Evolutionary conservation across 2,113 vertebrate species (phyloP), one percentile per base, ranked within the genome.

Genomic region (Brevimyrus niger): DNA sequence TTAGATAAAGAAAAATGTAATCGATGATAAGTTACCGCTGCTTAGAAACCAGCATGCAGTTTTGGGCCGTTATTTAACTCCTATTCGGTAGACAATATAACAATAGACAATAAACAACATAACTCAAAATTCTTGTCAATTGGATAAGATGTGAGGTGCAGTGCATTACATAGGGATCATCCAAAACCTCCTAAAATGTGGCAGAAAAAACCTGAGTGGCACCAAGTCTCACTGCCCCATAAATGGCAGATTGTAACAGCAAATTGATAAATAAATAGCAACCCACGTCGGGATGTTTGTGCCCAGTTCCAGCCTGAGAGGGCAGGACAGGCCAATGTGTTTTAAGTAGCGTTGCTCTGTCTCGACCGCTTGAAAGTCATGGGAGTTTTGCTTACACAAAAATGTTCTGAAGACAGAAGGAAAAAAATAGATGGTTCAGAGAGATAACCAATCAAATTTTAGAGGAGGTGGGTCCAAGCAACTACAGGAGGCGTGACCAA

Each of bases 1-100:
- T 19, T 76, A 76, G 69, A 76, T 38, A 76, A 76, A 76, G 73
- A 80, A 80, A 42, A 80, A 80, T 80, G 73, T 42, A 80, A 80
- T 80, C 35, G 73, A 42, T 80, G 35, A 19, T 80, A 80, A 80
- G 73, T 38, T 80, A 80, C 15, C 2, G 35, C 73, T 80, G 73
- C 73, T 42, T 42, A 27, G 13, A 80, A 19, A 19, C 35, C 6
- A 80, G 35, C 35, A 42, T 19, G 35, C 73, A 42, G 73, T 42
- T 42, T 42, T 38, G 35, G 35, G 73, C 35, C 13, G 13, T 73
- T 27, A 31, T 31, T 35, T 13, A 35, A 73, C 27, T 76, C 73
- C 17, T 19, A 80, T 42, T 80, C 15, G 35, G 4, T 80, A 80
- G 5, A 80, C 35, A 80, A 80, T 42, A 42, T n/a, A 80, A 42